Percentiles rank a stretch among this genome's conserved stretches.
Conservation (phyloP, 1,140 invertebrate genomes). For the Asobara japonica region DNA sequence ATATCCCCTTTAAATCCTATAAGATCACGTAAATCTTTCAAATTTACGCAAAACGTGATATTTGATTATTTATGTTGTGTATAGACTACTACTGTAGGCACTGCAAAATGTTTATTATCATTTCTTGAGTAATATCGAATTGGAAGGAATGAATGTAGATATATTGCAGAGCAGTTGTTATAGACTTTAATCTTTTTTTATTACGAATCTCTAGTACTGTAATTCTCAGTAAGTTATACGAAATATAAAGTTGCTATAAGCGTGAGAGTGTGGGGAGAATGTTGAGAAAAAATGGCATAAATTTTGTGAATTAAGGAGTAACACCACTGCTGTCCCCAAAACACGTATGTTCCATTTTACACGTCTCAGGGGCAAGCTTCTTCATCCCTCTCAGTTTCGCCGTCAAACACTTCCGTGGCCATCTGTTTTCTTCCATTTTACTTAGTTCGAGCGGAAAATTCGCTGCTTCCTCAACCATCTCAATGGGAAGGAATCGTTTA, state of each 20-base stretch:
- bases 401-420: no score
- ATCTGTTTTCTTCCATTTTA: no score
- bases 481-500: no score
- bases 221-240: neutral
- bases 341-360: no score
- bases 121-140: neutral
- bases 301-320: no score
- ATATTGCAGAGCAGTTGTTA: constrained; percentile 33
- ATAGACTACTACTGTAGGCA: constrained; percentile 10
- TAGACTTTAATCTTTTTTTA: constrained; percentile 41
- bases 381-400: no score
- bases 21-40: neutral
- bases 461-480: no score
- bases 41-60: neutral
- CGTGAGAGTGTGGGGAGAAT: neutral
- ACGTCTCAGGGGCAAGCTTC: no score
- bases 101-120: constrained; percentile 6
- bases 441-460: no score
- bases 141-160: neutral
- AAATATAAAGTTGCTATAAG: neutral
- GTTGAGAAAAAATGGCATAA: neutral
- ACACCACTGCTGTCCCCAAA: no score
- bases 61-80: neutral
- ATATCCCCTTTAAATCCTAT: neutral
- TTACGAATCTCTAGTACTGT: constrained; percentile 20